Base-by-base conservation (phyloP, 2,113 vertebrate species). In the Urocynchramus pylzowi region DNA sequence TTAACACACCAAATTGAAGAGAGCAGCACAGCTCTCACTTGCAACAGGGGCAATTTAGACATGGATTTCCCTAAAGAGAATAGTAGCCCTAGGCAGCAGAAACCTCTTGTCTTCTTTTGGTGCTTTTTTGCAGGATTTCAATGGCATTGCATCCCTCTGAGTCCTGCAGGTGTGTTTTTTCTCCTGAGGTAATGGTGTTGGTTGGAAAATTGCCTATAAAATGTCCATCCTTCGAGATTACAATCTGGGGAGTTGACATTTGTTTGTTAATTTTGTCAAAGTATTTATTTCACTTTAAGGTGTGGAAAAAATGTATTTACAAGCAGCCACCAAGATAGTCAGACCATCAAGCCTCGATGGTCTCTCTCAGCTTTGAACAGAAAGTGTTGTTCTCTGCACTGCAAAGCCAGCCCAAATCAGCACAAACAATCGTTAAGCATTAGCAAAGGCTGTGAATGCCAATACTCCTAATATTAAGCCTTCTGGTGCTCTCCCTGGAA, bases 401-500 rank as follows among this genome's bases (percentile, higher is more conserved):
- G 92, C 9, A 6, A 94, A 92, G 96, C 95, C 96, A 95, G 84
- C 89, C 82, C 96, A 97, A 97, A 96, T 97, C 97, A 96, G 92
- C 10, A 30, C 92, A 90, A 96, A 96, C 93, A 97, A 97, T 98
- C 31, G 33, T 96, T 93, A 97, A 74, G 47, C 97, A 97, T 98
- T 98, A 98, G 96, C 95, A 91, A 91, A 97, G 96, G 77, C 94
- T 88, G 89, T 14, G 71, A 89, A 81, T 86, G 60, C 84, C 90
- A 92, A 52, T 93, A 84, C 84, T 84, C 90, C 97, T 82, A 91
- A 94, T 95, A 97, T 64, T 92, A 93, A 97, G 94, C 96, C 96
- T 98, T 92, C 97, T 98, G 97, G 92, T 95, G 35, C 79, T 94
- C 94, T 97, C 95, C n/a, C 60, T 82, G 90, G 95, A 88, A 96